phyloP scores from a whole-genome alignment of 1,140 invertebrate genomes.

The Lethocerus indicus region DNA sequence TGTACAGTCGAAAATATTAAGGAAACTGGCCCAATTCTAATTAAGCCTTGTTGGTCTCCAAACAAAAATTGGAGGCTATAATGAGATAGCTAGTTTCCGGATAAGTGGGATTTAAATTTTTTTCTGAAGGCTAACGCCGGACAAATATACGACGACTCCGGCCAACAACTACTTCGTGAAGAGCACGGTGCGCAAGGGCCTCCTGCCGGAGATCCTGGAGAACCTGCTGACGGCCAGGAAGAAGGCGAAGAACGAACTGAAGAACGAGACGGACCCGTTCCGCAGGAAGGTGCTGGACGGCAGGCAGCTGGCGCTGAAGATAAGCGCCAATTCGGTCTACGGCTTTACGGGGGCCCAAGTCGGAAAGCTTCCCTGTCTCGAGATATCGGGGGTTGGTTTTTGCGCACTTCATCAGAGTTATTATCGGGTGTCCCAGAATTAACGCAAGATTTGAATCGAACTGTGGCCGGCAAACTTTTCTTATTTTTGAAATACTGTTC shows the following conservation, averaged over 20 bases:
- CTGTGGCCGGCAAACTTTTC: too few relatives aligned
- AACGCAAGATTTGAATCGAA: too few relatives aligned
- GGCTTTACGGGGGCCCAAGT: conserved; percentile 99
- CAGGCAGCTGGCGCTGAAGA: conserved; percentile 92
- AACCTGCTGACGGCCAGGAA: conserved; percentile 83
- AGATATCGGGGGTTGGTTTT: conserved; percentile 72
- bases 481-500: too few relatives aligned
- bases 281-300: conserved; percentile 90
- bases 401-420: too few relatives aligned
- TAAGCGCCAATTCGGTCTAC: conserved; percentile 99
- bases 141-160: conserved; percentile 81
- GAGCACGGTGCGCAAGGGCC: conserved; percentile 57
- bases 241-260: conserved; percentile 75
- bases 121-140: conserved; percentile 30
- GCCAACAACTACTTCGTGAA: conserved; percentile 88
- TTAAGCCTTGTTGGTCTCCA: too few relatives aligned
- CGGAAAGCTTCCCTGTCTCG: conserved; percentile 94
- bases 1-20: too few relatives aligned
- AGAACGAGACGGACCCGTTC: conserved; percentile 88
- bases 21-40: too few relatives aligned
- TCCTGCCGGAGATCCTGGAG: conserved; percentile 93
- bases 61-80: too few relatives aligned
- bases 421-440: too few relatives aligned
- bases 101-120: conserved; percentile 5
- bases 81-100: background rate